phyloP scores from a whole-genome alignment of 2,797 vertebrate species.

The Enteromius radiatus region DNA sequence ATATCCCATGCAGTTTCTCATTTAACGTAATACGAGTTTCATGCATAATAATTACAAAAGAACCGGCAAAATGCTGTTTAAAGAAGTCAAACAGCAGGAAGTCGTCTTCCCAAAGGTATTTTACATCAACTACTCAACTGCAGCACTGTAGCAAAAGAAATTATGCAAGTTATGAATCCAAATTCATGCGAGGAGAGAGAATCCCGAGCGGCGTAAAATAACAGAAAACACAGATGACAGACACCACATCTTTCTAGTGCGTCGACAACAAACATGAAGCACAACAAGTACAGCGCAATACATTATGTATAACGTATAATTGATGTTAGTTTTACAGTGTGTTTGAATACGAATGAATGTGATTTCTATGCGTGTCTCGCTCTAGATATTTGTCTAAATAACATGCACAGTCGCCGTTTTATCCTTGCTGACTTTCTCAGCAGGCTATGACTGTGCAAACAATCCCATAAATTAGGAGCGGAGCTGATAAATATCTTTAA shows the following conservation, averaged over 20 bases:
- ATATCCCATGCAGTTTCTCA: background rate
- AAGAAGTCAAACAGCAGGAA: constrained; percentile 4
- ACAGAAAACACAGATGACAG: background rate
- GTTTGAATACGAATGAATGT: constrained; percentile 17
- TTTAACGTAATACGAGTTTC: background rate
- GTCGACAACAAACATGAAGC: background rate
- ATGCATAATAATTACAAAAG: constrained; percentile 23
- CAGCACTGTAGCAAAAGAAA: background rate
- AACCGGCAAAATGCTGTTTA: constrained; percentile 3
- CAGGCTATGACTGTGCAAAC: constrained; percentile 39
- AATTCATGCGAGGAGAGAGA: background rate
- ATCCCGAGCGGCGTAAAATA: background rate
- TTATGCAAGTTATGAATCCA: background rate
- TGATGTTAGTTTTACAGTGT: constrained; percentile 17
- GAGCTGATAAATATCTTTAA: constrained; percentile 52
- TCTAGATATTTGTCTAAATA: constrained; percentile 45
- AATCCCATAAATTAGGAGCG: constrained; percentile 51
- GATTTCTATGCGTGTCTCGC: constrained; percentile 3
- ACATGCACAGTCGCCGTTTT: constrained; percentile 37
- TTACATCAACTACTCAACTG: background rate
- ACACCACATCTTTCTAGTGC: background rate
- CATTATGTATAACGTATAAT: constrained; percentile 25
- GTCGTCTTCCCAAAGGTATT: constrained; percentile 11
- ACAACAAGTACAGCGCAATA: constrained; percentile 5
- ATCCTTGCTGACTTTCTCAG: constrained; percentile 33